Percentiles rank a stretch among this genome's conserved stretches.
phyloP scores from a whole-genome alignment of 2,797 vertebrate genomes.

The Crenichthys baileyi region DNA sequence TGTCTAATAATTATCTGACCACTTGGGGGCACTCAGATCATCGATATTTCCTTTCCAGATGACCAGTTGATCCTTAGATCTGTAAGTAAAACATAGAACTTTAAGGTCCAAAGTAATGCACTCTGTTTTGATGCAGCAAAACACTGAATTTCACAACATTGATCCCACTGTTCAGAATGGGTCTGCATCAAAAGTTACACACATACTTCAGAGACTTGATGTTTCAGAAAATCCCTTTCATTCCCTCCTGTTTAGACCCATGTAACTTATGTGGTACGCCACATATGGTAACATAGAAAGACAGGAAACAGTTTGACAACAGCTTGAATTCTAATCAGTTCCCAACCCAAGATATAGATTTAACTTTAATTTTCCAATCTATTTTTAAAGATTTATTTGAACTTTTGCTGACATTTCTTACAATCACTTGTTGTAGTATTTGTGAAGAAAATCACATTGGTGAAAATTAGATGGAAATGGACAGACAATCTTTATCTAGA shows the following conservation, averaged over 20 bases:
- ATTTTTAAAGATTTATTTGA: background rate
- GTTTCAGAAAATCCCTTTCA: too few species aligned
- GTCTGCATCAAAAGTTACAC: background rate
- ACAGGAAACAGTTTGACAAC: background rate
- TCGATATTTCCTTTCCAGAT: too few species aligned
- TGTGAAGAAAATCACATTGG: constrained; percentile 22
- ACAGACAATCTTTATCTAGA: constrained; percentile 24
- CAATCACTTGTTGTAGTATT: background rate
- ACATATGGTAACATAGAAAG: too few species aligned
- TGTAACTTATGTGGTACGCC: too few species aligned
- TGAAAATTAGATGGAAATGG: constrained; percentile 11
- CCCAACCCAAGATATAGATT: background rate
- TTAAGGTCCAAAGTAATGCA: too few species aligned
- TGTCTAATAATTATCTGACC: too few species aligned
- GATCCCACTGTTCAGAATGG: background rate
- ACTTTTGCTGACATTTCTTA: constrained; percentile 24
- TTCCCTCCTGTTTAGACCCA: too few species aligned
- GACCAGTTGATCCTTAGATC: too few species aligned
- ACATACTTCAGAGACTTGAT: background rate
- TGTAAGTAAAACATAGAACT: too few species aligned
- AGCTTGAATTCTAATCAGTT: background rate
- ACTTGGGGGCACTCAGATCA: too few species aligned
- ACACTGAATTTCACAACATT: too few species aligned
- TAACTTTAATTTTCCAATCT: background rate
- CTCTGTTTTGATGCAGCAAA: too few species aligned